Evolutionary conservation across 1,140 invertebrate genomes (phyloP).

Genomic region (Riptortus pedestris): DNA sequence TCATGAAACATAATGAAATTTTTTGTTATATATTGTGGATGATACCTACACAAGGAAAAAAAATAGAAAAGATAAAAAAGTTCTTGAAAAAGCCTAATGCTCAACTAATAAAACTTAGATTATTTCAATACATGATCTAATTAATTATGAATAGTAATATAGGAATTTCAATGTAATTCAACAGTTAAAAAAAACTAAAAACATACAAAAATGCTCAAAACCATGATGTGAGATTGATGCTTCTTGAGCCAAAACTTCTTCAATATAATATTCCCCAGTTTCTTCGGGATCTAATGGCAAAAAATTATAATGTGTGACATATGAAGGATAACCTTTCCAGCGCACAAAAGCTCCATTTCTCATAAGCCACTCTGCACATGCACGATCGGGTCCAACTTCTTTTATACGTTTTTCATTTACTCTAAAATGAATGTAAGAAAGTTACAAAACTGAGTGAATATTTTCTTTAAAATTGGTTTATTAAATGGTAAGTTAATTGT

Average conservation of each 20-base stretch:
- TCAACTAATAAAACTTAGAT: too few species aligned
- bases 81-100: too few species aligned
- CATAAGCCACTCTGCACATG: slow-evolving; percentile 85
- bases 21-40: too few species aligned
- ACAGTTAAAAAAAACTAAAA: neutral
- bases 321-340: slow-evolving; percentile 47
- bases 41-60: too few species aligned
- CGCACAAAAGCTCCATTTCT: slow-evolving; percentile 65
- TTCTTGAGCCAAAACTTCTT: slow-evolving; percentile 64
- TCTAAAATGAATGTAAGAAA: slow-evolving; percentile 21
- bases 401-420: slow-evolving; percentile 47
- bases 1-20: too few species aligned
- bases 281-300: slow-evolving; percentile 40
- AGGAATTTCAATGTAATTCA: too few species aligned
- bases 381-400: slow-evolving; percentile 65
- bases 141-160: neutral
- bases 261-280: slow-evolving; percentile 43
- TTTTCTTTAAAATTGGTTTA: neutral
- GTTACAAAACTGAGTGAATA: neutral
- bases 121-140: too few species aligned
- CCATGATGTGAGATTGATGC: slow-evolving; percentile 66
- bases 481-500: neutral
- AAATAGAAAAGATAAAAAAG: too few species aligned
- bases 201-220: slow-evolving; percentile 63
- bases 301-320: slow-evolving; percentile 56